Evolutionary conservation across 2,797 vertebrate genomes (phyloP).

Genomic region (Lagodon rhomboides): DNA sequence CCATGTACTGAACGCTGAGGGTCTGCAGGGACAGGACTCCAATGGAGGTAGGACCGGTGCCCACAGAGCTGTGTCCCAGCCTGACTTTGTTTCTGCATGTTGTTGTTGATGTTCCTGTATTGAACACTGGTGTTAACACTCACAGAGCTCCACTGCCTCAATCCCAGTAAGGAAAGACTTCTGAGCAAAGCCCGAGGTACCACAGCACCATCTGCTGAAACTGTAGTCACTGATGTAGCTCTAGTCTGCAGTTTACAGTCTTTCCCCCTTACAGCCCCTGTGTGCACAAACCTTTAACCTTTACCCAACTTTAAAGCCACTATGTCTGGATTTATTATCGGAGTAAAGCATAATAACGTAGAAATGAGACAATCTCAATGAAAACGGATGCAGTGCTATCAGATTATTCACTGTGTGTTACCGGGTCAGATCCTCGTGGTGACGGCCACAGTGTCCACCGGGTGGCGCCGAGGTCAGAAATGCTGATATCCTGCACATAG

Average conservation of each 20-base stretch:
- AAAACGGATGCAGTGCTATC: neutral
- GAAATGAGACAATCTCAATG: neutral
- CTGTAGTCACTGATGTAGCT: neutral
- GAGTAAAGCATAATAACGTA: neutral
- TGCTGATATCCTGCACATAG: neutral
- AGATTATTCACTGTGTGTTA: neutral
- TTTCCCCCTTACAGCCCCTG: neutral
- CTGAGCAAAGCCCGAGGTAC: conserved; percentile 71
- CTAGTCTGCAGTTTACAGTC: neutral
- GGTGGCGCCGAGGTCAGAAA: neutral
- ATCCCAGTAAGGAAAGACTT: conserved; percentile 64
- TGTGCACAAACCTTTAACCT: conserved; percentile 1
- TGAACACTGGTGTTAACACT: conserved; percentile 48
- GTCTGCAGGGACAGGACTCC: conserved; percentile 91
- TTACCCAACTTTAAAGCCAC: conserved; percentile 23
- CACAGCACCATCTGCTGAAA: conserved; percentile 70
- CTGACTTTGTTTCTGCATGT: conserved; percentile 10
- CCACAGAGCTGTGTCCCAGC: neutral
- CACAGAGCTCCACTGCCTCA: conserved; percentile 71
- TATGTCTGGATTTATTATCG: neutral
- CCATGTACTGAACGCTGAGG: conserved; percentile 91
- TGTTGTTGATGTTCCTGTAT: conserved; percentile 3
- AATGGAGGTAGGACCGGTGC: conserved; percentile 73
- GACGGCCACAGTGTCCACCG: neutral
- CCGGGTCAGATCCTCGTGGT: neutral